Evolutionary conservation across 2,888 invertebrate genomes (phyloP), one percentile per base, ranked within the genome.

Genomic region (Galeopsomyia nigrocyanea): DNA sequence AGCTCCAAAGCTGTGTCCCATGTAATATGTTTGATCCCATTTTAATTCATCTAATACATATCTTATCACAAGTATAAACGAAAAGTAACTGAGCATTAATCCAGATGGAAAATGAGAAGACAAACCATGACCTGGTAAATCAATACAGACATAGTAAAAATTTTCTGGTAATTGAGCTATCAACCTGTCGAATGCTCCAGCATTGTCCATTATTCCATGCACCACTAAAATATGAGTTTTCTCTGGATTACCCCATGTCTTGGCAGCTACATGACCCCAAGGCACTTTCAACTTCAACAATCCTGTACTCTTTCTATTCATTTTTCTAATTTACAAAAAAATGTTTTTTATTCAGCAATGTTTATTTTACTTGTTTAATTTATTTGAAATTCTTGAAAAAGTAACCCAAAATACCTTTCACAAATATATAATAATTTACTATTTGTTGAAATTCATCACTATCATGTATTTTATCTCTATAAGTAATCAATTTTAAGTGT

Each of bases 251-350:
- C 87, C 87, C 77, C 82, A 82, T 3, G 82, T 66, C 87, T 87
- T 87, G 87, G 89, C 86, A 75, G 89, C 88, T 50, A 91, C 79
- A 75, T 88, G 86, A 55, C 91, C 91, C 91, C 91, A 91, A 3
- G 90, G 90, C 0, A 89, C 88, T 0, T 85, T 77, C 3, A 90
- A 68, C 81, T 82, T 82, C 88, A 81, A 81, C 89, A 87, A 50
- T 47, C 39, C 47, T 57, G 10, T 14, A 39, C 47, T 71, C 60
- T 51, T 57, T 47, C 57, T 73, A 10, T 63, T n/a, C 53, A 73
- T 65, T 67, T 66, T 65, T 56, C 47, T 68, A 39, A 39, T 39
- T 26, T 26, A 39, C 39, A 39, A 39, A 39, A 39, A 39, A 39
- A 26, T 26, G 5, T 39, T 3, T 39, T 13, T 39, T 39, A 7